Percentiles rank a stretch among this genome's conserved stretches.
These are phyloP conservation scores for Menidia menidia DNA, from an alignment of 2,797 vertebrate species.

Conservation along the genomic window DNA sequence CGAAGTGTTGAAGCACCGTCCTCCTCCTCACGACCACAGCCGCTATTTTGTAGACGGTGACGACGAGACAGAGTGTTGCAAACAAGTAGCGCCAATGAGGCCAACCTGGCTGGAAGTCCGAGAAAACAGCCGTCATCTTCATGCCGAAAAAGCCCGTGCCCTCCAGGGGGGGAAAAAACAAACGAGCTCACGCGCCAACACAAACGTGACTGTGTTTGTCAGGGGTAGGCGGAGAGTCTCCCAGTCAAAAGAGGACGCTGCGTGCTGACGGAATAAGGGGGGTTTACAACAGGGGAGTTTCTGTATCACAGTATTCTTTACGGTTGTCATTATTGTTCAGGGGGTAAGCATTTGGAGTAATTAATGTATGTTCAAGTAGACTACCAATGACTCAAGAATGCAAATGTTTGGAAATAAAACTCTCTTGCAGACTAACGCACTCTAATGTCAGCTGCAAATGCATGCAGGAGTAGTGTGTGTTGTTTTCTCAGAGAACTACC, in stretches of 20 bases:
- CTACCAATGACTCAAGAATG: background rate
- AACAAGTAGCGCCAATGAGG: constrained; percentile 45
- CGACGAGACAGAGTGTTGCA: constrained; percentile 44
- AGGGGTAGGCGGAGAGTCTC: background rate
- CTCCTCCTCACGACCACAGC: constrained; percentile 31
- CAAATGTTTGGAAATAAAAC: background rate
- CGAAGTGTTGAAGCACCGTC: background rate
- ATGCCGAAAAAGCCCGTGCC: constrained; percentile 5
- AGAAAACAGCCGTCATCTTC: constrained; percentile 30
- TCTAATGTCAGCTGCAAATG: too few species aligned
- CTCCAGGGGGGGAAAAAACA: too few species aligned
- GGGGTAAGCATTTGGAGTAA: too few species aligned
- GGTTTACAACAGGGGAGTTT: background rate
- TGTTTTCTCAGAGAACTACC: too few species aligned
- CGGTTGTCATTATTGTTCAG: background rate
- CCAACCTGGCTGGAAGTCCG: background rate
- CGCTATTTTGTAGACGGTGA: constrained; percentile 38
- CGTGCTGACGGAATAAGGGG: background rate
- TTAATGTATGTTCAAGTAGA: background rate
- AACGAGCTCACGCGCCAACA: too few species aligned
- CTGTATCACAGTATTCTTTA: background rate
- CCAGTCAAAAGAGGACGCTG: background rate
- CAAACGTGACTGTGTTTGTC: background rate
- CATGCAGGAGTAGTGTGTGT: too few species aligned
- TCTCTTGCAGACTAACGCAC: too few species aligned